Conservation (phyloP, 1,140 invertebrate species). For the Hyphantria cunea region DNA sequence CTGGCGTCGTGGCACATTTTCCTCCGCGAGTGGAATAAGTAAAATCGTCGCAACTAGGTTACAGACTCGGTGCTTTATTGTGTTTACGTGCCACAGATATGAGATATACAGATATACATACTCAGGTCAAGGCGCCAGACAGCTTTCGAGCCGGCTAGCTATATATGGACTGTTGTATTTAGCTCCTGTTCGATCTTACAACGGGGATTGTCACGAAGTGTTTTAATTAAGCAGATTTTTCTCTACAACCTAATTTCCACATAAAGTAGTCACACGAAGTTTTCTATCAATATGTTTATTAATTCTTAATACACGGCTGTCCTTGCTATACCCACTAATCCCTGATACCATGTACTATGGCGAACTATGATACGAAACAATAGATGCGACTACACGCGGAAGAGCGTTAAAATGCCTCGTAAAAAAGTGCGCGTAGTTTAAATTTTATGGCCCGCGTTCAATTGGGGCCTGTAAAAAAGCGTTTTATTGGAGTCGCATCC, state of each 20-base stretch:
- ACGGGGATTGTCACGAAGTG: conserved; percentile 60
- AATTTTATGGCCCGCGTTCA: conserved; percentile 76
- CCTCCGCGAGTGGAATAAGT: conserved; percentile 64
- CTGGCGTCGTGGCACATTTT: conserved; percentile 48
- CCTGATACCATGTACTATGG: conserved; percentile 35
- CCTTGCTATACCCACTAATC: conserved; percentile 54
- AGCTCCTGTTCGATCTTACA: conserved; percentile 53
- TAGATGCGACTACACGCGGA: conserved; percentile 63
- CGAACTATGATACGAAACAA: conserved; percentile 51
- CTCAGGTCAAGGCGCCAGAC: conserved; percentile 68
- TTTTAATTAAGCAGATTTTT: conserved; percentile 45
- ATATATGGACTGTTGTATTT: conserved; percentile 63
- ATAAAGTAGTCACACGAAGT: conserved; percentile 56
- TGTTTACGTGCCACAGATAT: conserved; percentile 77
- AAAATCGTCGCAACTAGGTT: conserved; percentile 69
- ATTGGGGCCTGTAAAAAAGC: conserved; percentile 77
- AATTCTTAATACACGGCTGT: conserved; percentile 66
- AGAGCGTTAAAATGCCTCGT: conserved; percentile 71
- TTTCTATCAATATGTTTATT: conserved; percentile 48
- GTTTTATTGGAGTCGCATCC: conserved; percentile 77
- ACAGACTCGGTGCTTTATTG: conserved; percentile 71
- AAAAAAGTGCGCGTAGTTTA: conserved; percentile 73
- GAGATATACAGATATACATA: conserved; percentile 65
- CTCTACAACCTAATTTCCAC: conserved; percentile 59
- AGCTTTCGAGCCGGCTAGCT: conserved; percentile 68